Percentiles rank a stretch among this genome's conserved stretches.
phyloP scores from a whole-genome alignment of 2,113 vertebrate genomes.

The Poicephalus meyeri region DNA sequence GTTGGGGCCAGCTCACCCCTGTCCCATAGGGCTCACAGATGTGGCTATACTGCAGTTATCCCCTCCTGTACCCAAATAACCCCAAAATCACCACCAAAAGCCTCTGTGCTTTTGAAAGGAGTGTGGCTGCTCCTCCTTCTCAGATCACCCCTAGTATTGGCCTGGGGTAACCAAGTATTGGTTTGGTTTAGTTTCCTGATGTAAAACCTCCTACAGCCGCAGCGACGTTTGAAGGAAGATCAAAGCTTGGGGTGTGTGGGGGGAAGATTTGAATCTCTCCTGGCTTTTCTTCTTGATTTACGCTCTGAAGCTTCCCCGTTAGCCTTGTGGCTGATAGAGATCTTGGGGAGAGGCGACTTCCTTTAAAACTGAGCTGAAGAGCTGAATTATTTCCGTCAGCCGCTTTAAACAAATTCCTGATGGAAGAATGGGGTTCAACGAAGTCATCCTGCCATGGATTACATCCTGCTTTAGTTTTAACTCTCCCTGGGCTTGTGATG shows the following conservation, averaged over 20 bases:
- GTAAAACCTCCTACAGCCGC: background rate
- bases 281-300: background rate
- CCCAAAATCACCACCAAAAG: background rate
- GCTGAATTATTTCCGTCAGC: slow-evolving; percentile 38
- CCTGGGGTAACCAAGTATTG: background rate
- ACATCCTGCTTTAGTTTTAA: background rate
- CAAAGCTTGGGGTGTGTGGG: background rate
- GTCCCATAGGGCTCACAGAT: background rate
- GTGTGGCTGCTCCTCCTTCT: accelerated
- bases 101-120: background rate
- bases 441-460: background rate
- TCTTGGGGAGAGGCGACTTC: background rate
- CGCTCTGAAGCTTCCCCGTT: background rate
- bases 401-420: background rate
- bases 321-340: background rate
- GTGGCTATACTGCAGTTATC: background rate
- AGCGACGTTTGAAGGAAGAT: background rate
- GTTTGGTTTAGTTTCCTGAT: background rate
- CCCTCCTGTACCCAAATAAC: background rate
- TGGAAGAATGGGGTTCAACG: background rate
- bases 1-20: background rate
- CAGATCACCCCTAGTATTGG: background rate
- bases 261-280: background rate
- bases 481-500: background rate
- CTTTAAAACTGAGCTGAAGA: slow-evolving; percentile 28